These are phyloP conservation scores for Sarcophaga carnaria DNA, from an alignment of 2,888 invertebrate species.

Conservation along the genomic window DNA sequence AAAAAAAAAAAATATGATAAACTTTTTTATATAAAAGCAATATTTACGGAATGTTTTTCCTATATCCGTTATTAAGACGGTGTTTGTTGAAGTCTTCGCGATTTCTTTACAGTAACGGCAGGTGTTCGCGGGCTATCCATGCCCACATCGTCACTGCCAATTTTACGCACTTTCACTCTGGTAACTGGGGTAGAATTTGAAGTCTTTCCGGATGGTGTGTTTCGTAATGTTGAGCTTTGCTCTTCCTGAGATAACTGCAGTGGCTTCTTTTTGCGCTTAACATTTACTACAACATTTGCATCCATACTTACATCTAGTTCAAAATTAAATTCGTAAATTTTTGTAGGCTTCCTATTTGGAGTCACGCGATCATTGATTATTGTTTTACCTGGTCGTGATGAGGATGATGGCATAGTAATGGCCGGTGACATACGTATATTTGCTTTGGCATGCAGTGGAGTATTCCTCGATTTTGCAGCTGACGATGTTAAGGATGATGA, in stretches of 20 bases:
- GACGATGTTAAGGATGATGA: slow-evolving; percentile 39
- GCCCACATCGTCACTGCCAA: slow-evolving; percentile 69
- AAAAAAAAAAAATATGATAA: slow-evolving; percentile 2
- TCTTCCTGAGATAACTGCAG: slow-evolving; percentile 50
- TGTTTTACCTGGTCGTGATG: slow-evolving; percentile 77
- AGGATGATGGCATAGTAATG: slow-evolving; percentile 70
- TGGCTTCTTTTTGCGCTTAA: slow-evolving; percentile 80
- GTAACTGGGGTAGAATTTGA: slow-evolving; percentile 74
- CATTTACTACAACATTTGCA: slow-evolving; percentile 81
- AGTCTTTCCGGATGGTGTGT: slow-evolving; percentile 32
- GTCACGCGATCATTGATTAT: slow-evolving; percentile 79
- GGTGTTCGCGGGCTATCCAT: slow-evolving; percentile 75
- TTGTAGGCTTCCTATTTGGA: slow-evolving; percentile 78
- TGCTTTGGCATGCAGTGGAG: slow-evolving; percentile 72
- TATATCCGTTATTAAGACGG: slow-evolving; percentile 12
- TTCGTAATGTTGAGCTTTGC: slow-evolving; percentile 6
- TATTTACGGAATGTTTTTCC: slow-evolving; percentile 27
- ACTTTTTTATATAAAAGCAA: slow-evolving; percentile 21
- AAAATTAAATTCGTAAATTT: slow-evolving; percentile 81
- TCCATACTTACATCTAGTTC: slow-evolving; percentile 81
- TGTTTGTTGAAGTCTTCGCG: slow-evolving; percentile 48
- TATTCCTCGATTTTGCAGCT: slow-evolving; percentile 56
- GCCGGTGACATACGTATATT: slow-evolving; percentile 77
- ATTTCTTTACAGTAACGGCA: slow-evolving; percentile 76
- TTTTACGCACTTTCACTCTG: slow-evolving; percentile 76